Conservation (phyloP, 1,140 invertebrate genomes). For the Macrobrachium nipponense region DNA sequence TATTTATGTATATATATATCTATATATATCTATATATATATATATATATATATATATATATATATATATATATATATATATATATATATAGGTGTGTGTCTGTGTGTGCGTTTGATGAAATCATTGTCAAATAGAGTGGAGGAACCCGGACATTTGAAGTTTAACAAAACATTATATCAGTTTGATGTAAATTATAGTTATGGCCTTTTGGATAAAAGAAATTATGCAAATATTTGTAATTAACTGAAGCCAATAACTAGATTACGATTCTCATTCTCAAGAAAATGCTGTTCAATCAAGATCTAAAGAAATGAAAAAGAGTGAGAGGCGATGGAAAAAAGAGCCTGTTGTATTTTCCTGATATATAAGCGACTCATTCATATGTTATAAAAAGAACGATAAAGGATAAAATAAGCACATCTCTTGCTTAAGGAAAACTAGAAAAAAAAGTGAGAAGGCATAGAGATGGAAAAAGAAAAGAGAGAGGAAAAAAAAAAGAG, state of each 20-base stretch:
- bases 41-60: too few relatives aligned
- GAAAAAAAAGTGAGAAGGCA: slow-evolving; percentile 5
- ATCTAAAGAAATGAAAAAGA: background rate
- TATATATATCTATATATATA: too few relatives aligned
- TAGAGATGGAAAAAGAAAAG: background rate
- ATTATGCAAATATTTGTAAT: background rate
- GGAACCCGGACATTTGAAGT: too few relatives aligned
- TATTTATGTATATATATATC: too few relatives aligned
- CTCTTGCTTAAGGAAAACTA: background rate
- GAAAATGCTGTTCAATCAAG: background rate
- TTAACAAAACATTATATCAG: background rate
- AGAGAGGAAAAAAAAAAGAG: background rate
- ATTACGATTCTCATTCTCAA: background rate
- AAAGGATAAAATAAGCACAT: background rate
- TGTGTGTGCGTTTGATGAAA: too few relatives aligned
- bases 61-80: too few relatives aligned
- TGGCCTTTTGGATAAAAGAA: background rate
- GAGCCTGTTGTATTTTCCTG: too few relatives aligned
- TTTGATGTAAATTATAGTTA: background rate
- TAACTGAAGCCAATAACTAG: background rate
- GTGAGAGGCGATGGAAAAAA: background rate
- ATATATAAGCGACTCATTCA: background rate
- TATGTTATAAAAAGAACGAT: background rate
- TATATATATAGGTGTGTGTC: too few relatives aligned
- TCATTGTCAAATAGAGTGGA: too few relatives aligned